phyloP scores from a whole-genome alignment of 1,140 invertebrate genomes.

The Drosophila tsacasi region DNA sequence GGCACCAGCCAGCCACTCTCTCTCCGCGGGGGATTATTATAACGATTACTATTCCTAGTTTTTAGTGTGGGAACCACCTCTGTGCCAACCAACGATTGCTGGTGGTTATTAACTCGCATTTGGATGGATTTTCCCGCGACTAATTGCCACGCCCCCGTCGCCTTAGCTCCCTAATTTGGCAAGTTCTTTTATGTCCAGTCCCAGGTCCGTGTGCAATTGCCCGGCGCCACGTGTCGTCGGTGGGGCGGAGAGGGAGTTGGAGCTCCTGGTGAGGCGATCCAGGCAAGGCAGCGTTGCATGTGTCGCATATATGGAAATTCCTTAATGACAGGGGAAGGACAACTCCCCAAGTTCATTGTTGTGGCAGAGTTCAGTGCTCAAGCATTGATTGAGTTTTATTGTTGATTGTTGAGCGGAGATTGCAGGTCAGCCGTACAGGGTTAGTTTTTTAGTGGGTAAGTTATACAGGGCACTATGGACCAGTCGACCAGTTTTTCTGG shows the following conservation, averaged over 20 bases:
- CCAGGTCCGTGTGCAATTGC: constrained; percentile 23
- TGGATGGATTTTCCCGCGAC: constrained; percentile 60
- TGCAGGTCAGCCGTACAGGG: constrained; percentile 38
- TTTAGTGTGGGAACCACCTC: constrained; percentile 58
- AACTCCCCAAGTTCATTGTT: constrained; percentile 48
- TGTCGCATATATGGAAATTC: constrained; percentile 76
- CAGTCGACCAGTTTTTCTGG: no score
- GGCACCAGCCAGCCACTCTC: constrained; percentile 27
- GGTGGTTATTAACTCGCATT: constrained; percentile 62
- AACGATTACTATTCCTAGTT: constrained; percentile 15
- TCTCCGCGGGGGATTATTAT: constrained; percentile 24
- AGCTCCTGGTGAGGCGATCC: not conserved
- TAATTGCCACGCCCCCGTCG: constrained; percentile 53
- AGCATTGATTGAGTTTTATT: constrained; percentile 66
- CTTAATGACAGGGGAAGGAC: constrained; percentile 68
- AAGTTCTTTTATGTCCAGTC: constrained; percentile 32
- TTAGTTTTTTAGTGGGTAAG: not conserved
- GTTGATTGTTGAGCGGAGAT: constrained; percentile 60
- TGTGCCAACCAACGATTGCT: constrained; percentile 33
- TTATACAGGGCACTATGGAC: no score
- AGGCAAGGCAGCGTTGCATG: constrained; percentile 46
- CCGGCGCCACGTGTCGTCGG: constrained; percentile 38
- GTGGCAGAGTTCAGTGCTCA: constrained; percentile 49
- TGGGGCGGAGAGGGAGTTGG: not conserved
- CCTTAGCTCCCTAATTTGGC: constrained; percentile 29